phyloP scores from a whole-genome alignment of 2,888 invertebrate species.

The Schizaphis graminum region DNA sequence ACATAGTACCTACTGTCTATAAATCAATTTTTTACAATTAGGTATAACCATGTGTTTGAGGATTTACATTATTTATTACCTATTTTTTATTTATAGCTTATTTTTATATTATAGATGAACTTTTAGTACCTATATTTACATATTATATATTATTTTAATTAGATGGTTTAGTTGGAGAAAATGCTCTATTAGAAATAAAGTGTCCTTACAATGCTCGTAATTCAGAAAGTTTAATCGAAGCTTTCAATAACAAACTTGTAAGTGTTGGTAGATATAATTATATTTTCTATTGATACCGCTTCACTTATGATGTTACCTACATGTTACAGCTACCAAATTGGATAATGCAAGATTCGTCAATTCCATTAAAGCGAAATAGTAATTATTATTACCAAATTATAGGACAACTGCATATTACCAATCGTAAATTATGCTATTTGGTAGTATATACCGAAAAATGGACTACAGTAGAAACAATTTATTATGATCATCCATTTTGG shows the following conservation, averaged over 20 bases:
- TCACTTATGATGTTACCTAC: too few species aligned
- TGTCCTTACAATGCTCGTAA: too few species aligned
- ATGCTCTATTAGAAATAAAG: too few species aligned
- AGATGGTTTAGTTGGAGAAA: slow-evolving; percentile 14
- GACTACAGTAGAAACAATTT: neutral
- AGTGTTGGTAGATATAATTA: neutral
- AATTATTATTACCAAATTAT: neutral
- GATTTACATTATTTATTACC: too few species aligned
- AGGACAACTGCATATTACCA: neutral
- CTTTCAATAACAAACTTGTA: too few species aligned
- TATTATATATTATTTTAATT: neutral
- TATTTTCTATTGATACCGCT: neutral
- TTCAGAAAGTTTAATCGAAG: too few species aligned
- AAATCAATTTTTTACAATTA: too few species aligned
- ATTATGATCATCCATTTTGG: too few species aligned
- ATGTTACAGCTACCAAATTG: neutral
- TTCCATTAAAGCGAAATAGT: neutral
- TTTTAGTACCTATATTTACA: neutral
- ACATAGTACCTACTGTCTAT: too few species aligned
- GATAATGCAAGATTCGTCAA: neutral
- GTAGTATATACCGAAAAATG: neutral
- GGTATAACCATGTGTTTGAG: too few species aligned
- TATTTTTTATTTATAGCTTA: too few species aligned
- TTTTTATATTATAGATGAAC: neutral
- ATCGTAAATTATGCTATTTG: neutral